Percentiles rank a stretch among this genome's conserved stretches.
Conservation (phyloP, 2,797 vertebrate species). For the Dromococcyx pavoninus region DNA sequence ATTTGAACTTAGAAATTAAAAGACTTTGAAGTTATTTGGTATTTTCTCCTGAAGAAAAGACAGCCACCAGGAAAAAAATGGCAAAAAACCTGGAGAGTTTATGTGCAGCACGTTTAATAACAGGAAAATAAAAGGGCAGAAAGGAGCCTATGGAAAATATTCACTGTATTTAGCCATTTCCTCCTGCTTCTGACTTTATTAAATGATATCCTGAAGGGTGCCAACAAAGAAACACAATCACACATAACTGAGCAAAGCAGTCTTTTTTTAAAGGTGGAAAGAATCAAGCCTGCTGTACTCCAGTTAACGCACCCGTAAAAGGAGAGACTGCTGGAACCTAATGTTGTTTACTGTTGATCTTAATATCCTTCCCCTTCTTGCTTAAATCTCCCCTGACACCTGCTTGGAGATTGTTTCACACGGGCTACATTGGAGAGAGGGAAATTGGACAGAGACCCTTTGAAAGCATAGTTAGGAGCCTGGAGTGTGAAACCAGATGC, state of each 20-base stretch:
- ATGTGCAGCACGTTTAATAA: slow-evolving; percentile 55
- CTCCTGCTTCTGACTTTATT: slow-evolving; percentile 68
- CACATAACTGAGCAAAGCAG: not conserved
- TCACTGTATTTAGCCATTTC: slow-evolving; percentile 67
- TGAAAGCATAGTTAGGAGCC: not conserved
- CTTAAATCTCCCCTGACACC: slow-evolving; percentile 56
- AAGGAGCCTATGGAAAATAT: slow-evolving; percentile 68
- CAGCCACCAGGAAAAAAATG: not conserved
- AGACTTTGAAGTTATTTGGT: slow-evolving; percentile 64
- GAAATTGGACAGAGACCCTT: slow-evolving; percentile 40
- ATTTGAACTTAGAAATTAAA: slow-evolving; percentile 72
- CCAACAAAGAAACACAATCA: slow-evolving; percentile 57
- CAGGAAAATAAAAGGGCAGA: slow-evolving; percentile 59
- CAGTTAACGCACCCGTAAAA: not conserved
- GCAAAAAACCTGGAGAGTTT: slow-evolving; percentile 21
- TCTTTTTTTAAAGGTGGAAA: not conserved
- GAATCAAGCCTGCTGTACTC: not conserved
- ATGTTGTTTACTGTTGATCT: slow-evolving; percentile 40
- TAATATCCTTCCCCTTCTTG: slow-evolving; percentile 54
- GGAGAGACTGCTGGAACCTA: not conserved
- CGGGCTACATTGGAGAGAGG: not conserved
- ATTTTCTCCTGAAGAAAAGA: slow-evolving; percentile 66
- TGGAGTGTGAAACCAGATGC: slow-evolving; percentile 30
- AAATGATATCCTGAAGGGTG: slow-evolving; percentile 67
- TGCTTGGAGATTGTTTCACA: slow-evolving; percentile 50